Conservation (phyloP, 2,888 invertebrate species). For the Tetheella fluctuosa region DNA sequence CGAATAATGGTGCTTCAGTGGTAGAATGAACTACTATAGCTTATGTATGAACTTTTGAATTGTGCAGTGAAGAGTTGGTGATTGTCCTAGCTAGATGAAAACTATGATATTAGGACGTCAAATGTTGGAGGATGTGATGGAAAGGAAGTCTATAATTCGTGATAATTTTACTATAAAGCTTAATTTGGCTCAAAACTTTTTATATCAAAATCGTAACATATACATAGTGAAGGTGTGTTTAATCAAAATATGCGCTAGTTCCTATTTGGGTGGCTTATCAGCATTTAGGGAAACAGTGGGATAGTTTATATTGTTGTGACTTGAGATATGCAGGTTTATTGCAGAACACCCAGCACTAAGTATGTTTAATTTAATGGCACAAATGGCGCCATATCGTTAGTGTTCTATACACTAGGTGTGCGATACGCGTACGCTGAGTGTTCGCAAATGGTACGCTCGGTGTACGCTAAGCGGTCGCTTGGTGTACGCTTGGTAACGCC, state of each 20-base stretch:
- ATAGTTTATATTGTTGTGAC: neutral
- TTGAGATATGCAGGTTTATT: neutral
- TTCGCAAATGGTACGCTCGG: too few relatives aligned
- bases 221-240: conserved; percentile 3
- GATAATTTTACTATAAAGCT: neutral
- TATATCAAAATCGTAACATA: neutral
- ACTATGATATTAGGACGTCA: conserved; percentile 27
- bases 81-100: conserved; percentile 16
- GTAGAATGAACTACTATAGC: conserved; percentile 34
- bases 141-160: neutral
- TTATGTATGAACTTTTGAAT: conserved; percentile 20
- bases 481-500: neutral
- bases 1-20: conserved; percentile 49
- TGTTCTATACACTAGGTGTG: neutral
- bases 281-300: neutral
- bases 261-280: conserved; percentile 1
- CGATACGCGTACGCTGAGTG: neutral
- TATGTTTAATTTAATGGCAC: neutral
- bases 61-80: too few relatives aligned
- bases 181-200: conserved; percentile 14
- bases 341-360: neutral
- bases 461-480: too few relatives aligned
- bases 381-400: neutral
- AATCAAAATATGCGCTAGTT: conserved; percentile 3
- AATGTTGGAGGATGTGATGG: neutral